Base-by-base conservation (phyloP, 2,113 vertebrate genomes). In the Protobothrops mucrosquamatus region DNA sequence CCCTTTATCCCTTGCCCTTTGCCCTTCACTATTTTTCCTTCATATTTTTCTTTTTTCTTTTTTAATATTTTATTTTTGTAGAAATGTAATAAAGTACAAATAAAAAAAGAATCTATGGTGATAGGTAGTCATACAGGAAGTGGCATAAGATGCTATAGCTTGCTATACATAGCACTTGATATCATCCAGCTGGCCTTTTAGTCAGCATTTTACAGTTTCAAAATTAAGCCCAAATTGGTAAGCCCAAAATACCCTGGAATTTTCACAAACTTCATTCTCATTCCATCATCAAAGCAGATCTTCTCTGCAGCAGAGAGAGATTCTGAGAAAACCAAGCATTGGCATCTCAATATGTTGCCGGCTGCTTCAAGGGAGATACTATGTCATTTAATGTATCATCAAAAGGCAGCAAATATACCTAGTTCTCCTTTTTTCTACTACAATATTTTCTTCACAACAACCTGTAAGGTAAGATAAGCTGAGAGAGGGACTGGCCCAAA, bases 141-240 rank as follows among this genome's bases (percentile, higher is more conserved):
- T 24, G 29, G 0, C 18, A 39, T 34, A 81, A 39, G 3, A 8
- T 43, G 23, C 43, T 55, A 23, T 48, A 64, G 46, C 74, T 91
- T 59, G 29, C 90, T 0, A 23, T 0, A 1, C 0, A 55, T 6
- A 8, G 46, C 0, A 46, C 0, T 54, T 91, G 89, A 88, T 92
- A 92, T 94, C 0, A 87, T 48, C 91, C 57, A 87, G 61, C n/a
- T 74, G 7, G 23, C n/a, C 3, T 26, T 0, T 7, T 39, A 92
- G 29, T 52, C 91, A 92, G 56, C 57, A 64, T 64, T 87, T 61
- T 51, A 88, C 5, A 69, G 54, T 74, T 92, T 26, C n/a, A 92
- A 39, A 88, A 11, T 23, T 24, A 69, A 34, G 39, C 39, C 39
- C 39, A 55, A 22, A 15, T 24, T 81, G 52, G 61, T 10, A 81